These are phyloP conservation scores for Myanophis thanlyinensis DNA, from an alignment of 2,113 vertebrate species.

Conservation along the genomic window DNA sequence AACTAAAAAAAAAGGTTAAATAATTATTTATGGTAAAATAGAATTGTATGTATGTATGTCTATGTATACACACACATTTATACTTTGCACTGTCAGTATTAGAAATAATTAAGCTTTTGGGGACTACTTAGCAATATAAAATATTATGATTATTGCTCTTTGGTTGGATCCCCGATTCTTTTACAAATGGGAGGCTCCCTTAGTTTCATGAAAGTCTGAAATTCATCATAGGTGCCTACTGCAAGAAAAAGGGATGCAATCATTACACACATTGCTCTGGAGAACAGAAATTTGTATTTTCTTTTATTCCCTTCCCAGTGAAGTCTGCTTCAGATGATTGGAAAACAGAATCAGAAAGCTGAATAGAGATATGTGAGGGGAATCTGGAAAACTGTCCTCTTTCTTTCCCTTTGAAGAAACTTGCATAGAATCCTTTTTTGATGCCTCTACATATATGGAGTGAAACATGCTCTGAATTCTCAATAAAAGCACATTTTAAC, in stretches of 20 bases:
- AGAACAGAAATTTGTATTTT: background rate
- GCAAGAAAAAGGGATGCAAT: background rate
- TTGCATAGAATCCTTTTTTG: too few species aligned
- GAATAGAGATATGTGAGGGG: too few species aligned
- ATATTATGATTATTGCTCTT: background rate
- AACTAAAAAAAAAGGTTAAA: conserved; percentile 69
- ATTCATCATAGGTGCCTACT: background rate
- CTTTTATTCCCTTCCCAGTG: background rate
- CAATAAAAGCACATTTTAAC: background rate
- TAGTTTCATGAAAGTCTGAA: background rate
- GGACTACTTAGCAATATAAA: background rate
- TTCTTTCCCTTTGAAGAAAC: background rate
- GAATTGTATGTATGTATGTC: background rate
- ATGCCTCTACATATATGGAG: background rate
- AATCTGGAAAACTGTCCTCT: background rate
- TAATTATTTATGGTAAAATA: conserved; percentile 2
- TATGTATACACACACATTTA: too few species aligned
- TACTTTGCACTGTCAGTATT: background rate
- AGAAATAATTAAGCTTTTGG: background rate
- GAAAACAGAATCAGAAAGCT: background rate
- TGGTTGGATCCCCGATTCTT: background rate
- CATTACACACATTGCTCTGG: background rate
- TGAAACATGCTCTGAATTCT: background rate
- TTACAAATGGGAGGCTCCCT: background rate
- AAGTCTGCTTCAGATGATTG: background rate